A percentile compares a stretch with the other conserved stretches of the same genome.
These are phyloP conservation scores for Dasysyrphus albostriatus DNA, from an alignment of 2,888 invertebrate species.

Conservation along the genomic window DNA sequence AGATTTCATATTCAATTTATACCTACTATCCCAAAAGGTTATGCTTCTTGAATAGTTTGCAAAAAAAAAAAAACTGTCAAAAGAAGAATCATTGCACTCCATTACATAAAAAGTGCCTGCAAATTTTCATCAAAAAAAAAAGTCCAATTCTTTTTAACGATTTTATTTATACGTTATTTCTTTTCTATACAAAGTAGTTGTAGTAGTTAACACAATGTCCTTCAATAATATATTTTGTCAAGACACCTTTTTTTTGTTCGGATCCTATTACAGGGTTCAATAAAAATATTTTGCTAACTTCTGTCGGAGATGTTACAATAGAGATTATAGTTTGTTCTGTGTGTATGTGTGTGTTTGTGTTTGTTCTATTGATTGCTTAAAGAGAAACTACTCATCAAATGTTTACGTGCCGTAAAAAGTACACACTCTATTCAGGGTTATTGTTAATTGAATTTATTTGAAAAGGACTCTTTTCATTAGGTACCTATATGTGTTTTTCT, in stretches of 20 bases:
- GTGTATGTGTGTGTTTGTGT: constrained; percentile 39
- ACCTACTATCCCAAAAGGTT: constrained; percentile 15
- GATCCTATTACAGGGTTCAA: constrained; percentile 72
- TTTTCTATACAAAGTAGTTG: not conserved
- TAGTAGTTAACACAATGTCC: constrained; percentile 41
- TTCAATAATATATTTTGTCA: constrained; percentile 32
- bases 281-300: constrained; percentile 76
- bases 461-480: constrained; percentile 44
- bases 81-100: constrained; percentile 60
- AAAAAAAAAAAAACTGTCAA: constrained; percentile 67
- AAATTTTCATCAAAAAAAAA: constrained; percentile 39
- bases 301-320: constrained; percentile 73
- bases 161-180: constrained; percentile 62
- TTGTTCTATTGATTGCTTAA: constrained; percentile 50
- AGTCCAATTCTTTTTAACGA: constrained; percentile 46
- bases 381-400: constrained; percentile 56
- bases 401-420: constrained; percentile 53
- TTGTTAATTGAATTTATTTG: constrained; percentile 61
- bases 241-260: constrained; percentile 64
- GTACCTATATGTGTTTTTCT: constrained; percentile 2
- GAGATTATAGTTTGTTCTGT: constrained; percentile 61
- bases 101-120: constrained; percentile 66
- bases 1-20: constrained; percentile 47
- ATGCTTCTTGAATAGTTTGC: constrained; percentile 46
- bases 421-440: constrained; percentile 37